Conservation (phyloP, 1,140 invertebrate species). For the Drosophila parvula region DNA sequence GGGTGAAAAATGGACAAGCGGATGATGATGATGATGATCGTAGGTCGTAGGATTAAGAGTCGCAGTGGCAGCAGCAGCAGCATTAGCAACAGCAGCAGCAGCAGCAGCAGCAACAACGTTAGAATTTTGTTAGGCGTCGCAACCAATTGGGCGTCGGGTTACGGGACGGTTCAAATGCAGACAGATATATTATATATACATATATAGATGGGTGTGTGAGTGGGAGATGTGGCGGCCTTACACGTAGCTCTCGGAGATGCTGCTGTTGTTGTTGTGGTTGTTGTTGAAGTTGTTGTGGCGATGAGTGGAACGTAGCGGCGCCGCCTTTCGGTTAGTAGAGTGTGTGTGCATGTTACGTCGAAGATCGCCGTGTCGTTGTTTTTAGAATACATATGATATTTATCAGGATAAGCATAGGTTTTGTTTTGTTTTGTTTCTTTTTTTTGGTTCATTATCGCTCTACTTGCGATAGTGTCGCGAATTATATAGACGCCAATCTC, state of each 20-base stretch:
- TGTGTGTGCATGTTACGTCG: slow-evolving; percentile 56
- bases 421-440: slow-evolving; percentile 10
- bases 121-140: slow-evolving; percentile 68
- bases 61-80: slow-evolving; percentile 16
- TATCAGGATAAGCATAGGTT: slow-evolving; percentile 33
- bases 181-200: slow-evolving; percentile 8
- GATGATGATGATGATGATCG: slow-evolving; percentile 24
- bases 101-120: slow-evolving; percentile 71
- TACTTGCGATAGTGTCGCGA: slow-evolving; percentile 80
- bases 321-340: slow-evolving; percentile 64
- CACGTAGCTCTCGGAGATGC: slow-evolving; percentile 59
- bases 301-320: slow-evolving; percentile 15
- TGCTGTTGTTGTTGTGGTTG: slow-evolving; percentile 13
- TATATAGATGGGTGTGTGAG: slow-evolving; percentile 20
- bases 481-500: slow-evolving; percentile 84
- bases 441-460: slow-evolving; percentile 42
- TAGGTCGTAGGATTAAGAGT: slow-evolving; percentile 26
- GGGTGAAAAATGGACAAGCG: slow-evolving; percentile 19
- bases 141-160: slow-evolving; percentile 46
- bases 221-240: slow-evolving; percentile 64
- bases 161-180: slow-evolving; percentile 4
- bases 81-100: slow-evolving; percentile 20
- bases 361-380: slow-evolving; percentile 33
- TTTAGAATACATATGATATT: slow-evolving; percentile 44
- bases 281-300: slow-evolving; percentile 23